Evolutionary conservation across 2,888 invertebrate species (phyloP).

Genomic region (Mechanitis messenoides): DNA sequence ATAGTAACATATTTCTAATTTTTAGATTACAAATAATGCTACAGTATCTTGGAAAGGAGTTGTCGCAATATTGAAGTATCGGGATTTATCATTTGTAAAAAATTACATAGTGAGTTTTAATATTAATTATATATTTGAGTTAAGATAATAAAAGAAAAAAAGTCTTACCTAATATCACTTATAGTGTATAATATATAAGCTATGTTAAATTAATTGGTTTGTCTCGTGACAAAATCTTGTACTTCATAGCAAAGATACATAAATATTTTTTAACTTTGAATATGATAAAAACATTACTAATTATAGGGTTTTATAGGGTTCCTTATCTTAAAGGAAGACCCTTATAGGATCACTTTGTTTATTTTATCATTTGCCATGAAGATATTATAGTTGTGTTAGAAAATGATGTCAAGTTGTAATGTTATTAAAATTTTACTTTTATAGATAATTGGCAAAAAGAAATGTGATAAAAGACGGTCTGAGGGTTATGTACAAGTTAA

Average conservation of each 20-base stretch:
- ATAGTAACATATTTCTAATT: constrained; percentile 15
- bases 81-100: constrained; percentile 34
- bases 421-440: neutral
- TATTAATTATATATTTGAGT: constrained; percentile 9
- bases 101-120: constrained; percentile 35
- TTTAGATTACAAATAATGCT: constrained; percentile 47
- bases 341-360: no score
- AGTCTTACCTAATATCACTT: neutral
- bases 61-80: constrained; percentile 31
- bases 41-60: constrained; percentile 42
- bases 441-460: constrained; percentile 4
- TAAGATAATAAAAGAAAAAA: neutral
- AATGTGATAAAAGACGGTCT: neutral
- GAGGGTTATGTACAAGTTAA: neutral
- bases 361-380: no score
- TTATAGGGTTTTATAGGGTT: no score
- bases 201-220: no score
- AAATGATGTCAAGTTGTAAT: no score
- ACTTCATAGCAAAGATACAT: no score
- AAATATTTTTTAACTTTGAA: no score
- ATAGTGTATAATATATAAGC: no score
- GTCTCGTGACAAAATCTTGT: no score
- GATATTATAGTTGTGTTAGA: no score
- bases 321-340: no score
- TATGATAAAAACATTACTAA: no score